phyloP scores from a whole-genome alignment of 1,140 invertebrate species.

The Camponotus vicinus region DNA sequence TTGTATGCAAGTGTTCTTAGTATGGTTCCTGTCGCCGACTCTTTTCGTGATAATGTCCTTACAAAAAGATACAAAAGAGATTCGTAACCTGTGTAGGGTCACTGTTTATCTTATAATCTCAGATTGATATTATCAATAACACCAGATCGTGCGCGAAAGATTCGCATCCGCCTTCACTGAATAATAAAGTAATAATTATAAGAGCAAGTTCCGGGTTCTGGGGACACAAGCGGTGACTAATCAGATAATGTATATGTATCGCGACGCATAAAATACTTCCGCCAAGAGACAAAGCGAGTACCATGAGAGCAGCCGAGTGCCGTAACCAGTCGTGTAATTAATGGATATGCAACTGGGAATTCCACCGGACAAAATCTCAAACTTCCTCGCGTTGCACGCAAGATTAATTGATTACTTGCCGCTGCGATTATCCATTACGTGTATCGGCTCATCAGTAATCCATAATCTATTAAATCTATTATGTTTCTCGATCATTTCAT shows the following conservation, averaged over 20 bases:
- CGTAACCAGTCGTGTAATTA: conserved; percentile 24
- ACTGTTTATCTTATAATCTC: conserved; percentile 22
- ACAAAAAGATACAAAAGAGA: conserved; percentile 45
- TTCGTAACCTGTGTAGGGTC: conserved; percentile 27
- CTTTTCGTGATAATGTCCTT: background rate
- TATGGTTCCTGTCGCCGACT: conserved; percentile 23
- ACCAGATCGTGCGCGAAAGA: conserved; percentile 12
- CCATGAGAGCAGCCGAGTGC: conserved; percentile 9
- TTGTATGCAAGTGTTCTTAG: conserved; percentile 5
- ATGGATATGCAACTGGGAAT: conserved; percentile 37
- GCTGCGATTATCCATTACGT: conserved; percentile 5
- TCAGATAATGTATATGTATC: conserved; percentile 40
- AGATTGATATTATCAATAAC: conserved; percentile 12
- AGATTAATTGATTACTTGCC: conserved; percentile 32
- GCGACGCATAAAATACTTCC: conserved; percentile 63
- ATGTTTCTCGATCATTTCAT: conserved; percentile 24
- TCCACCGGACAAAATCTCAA: conserved; percentile 19
- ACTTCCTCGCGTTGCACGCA: background rate
- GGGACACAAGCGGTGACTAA: conserved; percentile 45
- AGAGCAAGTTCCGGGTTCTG: conserved; percentile 69
- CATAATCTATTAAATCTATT: conserved; percentile 19
- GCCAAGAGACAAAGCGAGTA: conserved; percentile 31
- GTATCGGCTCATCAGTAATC: conserved; percentile 26
- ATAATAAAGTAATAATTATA: conserved; percentile 70
- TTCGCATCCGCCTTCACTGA: background rate